Evolutionary conservation across 2,113 vertebrate species (phyloP).

Genomic region (Cyprinodon tularosa): DNA sequence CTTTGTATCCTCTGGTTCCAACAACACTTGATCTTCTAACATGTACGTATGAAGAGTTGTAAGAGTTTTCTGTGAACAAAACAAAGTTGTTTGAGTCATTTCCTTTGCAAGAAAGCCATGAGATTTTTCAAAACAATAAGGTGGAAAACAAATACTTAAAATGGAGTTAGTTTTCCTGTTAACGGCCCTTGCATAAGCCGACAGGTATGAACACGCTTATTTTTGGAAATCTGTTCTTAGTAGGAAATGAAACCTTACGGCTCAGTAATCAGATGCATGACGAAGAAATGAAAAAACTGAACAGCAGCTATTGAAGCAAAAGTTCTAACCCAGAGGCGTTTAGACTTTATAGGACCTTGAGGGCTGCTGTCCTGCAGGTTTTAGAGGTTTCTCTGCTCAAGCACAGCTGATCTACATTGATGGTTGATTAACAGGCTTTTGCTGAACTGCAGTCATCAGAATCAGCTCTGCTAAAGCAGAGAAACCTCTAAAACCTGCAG

Average conservation of each 20-base stretch:
- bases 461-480: too few relatives aligned
- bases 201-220: not conserved
- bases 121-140: too few relatives aligned
- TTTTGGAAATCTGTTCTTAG: not conserved
- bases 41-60: slow-evolving; percentile 6
- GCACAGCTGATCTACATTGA: too few relatives aligned
- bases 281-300: not conserved
- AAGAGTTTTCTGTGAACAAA: slow-evolving; percentile 38
- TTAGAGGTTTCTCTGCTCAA: too few relatives aligned
- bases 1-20: slow-evolving; percentile 6
- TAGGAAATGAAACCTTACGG: not conserved
- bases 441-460: too few relatives aligned
- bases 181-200: not conserved
- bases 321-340: not conserved
- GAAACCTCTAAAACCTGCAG: too few relatives aligned
- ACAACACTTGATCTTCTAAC: slow-evolving; percentile 18
- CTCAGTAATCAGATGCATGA: not conserved
- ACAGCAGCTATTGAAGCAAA: not conserved
- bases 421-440: too few relatives aligned
- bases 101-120: not conserved
- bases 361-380: too few relatives aligned
- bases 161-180: not conserved
- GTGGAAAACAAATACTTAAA: not conserved
- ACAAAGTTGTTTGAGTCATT: not conserved
- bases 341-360: not conserved